Percentiles rank a stretch among this genome's conserved stretches.
These are phyloP conservation scores for Ctenosaura bakeri DNA, from an alignment of 2,797 vertebrate species.

Conservation along the genomic window DNA sequence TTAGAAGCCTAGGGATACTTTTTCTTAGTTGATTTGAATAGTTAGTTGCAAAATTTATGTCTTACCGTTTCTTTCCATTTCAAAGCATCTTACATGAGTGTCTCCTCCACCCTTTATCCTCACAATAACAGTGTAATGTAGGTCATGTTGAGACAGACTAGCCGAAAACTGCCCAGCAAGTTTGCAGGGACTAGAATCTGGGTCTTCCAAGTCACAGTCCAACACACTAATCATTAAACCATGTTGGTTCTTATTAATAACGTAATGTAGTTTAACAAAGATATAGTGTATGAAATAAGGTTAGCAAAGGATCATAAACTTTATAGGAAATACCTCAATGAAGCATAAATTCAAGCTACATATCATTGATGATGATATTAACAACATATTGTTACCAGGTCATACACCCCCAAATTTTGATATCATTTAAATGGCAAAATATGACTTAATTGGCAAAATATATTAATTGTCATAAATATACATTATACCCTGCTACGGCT, in stretches of 20 bases:
- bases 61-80: neutral
- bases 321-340: neutral
- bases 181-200: neutral
- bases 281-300: too few species aligned
- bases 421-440: too few species aligned
- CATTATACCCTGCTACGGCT: too few species aligned
- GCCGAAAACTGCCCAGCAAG: too few species aligned
- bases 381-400: neutral
- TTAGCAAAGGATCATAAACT: neutral
- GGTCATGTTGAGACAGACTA: neutral
- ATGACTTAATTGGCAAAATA: too few species aligned
- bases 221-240: neutral
- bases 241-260: neutral
- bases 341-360: neutral
- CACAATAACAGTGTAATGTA: neutral
- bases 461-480: too few species aligned
- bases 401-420: too few species aligned
- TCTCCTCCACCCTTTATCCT: neutral
- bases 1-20: neutral
- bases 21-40: too few species aligned
- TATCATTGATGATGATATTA: neutral
- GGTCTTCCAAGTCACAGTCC: neutral
- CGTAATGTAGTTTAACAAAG: neutral
- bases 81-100: neutral
- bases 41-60: neutral